Evolutionary conservation across 2,113 vertebrate genomes (phyloP).

Genomic region (Ibidorhyncha struthersii): DNA sequence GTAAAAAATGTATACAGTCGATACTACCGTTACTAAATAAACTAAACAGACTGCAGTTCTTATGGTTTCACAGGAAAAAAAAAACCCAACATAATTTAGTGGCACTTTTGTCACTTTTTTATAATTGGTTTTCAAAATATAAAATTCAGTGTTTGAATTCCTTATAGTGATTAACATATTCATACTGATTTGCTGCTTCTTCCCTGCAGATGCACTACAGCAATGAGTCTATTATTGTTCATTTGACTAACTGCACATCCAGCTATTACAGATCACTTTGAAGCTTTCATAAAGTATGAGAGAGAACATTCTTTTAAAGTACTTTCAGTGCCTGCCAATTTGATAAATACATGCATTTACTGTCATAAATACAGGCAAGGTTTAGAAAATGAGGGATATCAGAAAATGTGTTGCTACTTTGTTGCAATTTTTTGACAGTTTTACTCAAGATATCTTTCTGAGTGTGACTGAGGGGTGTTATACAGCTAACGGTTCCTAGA

Average conservation of each 20-base stretch:
- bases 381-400: slow-evolving; percentile 23
- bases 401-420: not conserved
- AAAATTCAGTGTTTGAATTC: not conserved
- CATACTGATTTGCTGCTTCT: not conserved
- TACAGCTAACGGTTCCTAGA: not conserved
- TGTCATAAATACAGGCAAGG: slow-evolving; percentile 9
- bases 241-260: slow-evolving; percentile 8
- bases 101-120: not conserved
- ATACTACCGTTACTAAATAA: not conserved
- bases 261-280: slow-evolving; percentile 28
- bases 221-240: slow-evolving; percentile 13
- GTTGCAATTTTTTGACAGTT: not conserved
- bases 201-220: not conserved
- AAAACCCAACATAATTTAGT: not conserved
- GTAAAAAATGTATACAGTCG: not conserved
- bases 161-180: not conserved
- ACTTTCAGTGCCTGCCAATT: slow-evolving; percentile 17
- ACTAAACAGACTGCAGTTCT: not conserved
- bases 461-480: not conserved
- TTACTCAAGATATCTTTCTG: not conserved
- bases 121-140: not conserved
- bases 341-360: slow-evolving; percentile 39
- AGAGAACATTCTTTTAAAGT: slow-evolving; percentile 5
- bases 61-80: not conserved
- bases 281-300: slow-evolving; percentile 1